phyloP scores from a whole-genome alignment of 2,888 invertebrate species.

The Arctia plantaginis region DNA sequence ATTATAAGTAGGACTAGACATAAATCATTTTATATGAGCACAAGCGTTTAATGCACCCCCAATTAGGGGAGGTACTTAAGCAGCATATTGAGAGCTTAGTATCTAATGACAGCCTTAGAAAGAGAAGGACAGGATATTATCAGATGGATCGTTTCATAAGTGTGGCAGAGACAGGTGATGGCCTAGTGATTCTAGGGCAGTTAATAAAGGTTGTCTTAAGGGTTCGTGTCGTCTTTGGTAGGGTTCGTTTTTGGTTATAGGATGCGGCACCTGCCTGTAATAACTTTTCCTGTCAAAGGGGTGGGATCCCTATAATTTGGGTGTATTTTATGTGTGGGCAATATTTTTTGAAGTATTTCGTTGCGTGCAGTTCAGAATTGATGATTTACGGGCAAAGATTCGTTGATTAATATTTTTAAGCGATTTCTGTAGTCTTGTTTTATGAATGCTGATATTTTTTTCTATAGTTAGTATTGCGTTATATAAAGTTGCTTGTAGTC shows the following conservation, averaged over 20 bases:
- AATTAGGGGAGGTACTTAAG: constrained; percentile 68
- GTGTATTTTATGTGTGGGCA: constrained; percentile 22
- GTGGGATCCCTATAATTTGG: constrained; percentile 32
- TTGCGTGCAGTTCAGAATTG: constrained; percentile 17
- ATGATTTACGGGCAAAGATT: constrained; percentile 4
- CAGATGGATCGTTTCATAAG: constrained; percentile 3
- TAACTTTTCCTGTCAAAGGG: constrained; percentile 44
- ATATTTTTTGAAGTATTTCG: constrained; percentile 18
- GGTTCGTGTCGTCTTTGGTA: constrained; percentile 34
- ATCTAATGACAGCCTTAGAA: constrained; percentile 47
- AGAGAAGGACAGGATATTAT: constrained; percentile 26
- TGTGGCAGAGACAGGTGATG: constrained; percentile 21
- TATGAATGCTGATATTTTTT: neutral
- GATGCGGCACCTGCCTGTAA: constrained; percentile 43
- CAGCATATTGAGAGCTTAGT: constrained; percentile 59
- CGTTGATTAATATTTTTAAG: neutral
- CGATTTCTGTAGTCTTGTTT: neutral
- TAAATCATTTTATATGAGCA: constrained; percentile 77
- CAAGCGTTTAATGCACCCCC: constrained; percentile 74
- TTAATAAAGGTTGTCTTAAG: constrained; percentile 43
- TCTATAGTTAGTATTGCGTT: neutral
- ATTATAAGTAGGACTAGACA: constrained; percentile 53
- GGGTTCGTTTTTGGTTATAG: constrained; percentile 36
- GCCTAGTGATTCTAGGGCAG: constrained; percentile 40
- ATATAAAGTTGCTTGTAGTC: neutral